These are phyloP conservation scores for Zaprionus ornatus DNA, from an alignment of 1,140 invertebrate genomes.

Conservation along the genomic window DNA sequence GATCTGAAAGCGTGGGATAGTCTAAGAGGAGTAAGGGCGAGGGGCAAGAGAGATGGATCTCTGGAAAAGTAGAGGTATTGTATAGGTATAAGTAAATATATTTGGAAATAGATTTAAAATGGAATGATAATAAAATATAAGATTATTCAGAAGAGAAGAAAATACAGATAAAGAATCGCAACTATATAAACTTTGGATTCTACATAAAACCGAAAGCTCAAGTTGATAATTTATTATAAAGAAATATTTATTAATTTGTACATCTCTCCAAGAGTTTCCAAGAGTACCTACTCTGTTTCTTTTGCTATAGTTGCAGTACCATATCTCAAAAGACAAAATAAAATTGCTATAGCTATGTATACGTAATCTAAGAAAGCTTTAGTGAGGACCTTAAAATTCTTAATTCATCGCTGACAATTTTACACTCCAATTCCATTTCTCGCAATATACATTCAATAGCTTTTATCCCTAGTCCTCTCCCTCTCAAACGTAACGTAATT, in stretches of 20 bases:
- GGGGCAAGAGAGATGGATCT: not conserved
- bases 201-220: too few relatives aligned
- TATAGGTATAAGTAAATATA: too few relatives aligned
- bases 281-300: not conserved
- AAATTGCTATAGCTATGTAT: too few relatives aligned
- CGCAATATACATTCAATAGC: not conserved
- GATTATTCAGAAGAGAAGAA: too few relatives aligned
- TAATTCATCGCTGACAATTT: not conserved
- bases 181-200: too few relatives aligned
- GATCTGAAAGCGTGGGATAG: conserved; percentile 25
- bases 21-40: not conserved
- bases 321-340: not conserved
- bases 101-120: not conserved
- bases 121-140: too few relatives aligned
- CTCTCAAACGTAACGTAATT: not conserved
- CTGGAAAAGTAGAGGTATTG: not conserved
- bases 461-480: not conserved
- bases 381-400: not conserved
- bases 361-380: too few relatives aligned
- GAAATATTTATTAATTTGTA: too few relatives aligned
- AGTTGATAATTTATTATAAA: too few relatives aligned
- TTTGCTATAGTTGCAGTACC: not conserved
- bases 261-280: not conserved
- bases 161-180: too few relatives aligned
- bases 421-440: not conserved